Evolutionary conservation across 2,797 vertebrate genomes (phyloP), one percentile per base, ranked within the genome.

Genomic region (Knipowitschia caucasica): DNA sequence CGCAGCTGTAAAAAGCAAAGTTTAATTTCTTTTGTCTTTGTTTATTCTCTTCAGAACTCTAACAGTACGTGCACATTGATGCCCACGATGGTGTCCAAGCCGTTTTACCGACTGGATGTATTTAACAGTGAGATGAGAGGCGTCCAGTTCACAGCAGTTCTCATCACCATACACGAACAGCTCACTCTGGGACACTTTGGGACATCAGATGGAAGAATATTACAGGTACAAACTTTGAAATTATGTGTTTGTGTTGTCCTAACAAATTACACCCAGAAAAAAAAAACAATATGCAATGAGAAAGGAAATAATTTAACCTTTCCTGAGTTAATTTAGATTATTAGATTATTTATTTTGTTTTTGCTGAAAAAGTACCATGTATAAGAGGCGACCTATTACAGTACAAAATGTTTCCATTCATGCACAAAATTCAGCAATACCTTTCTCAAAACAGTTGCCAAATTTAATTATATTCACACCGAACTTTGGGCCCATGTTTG

Each of bases 161-260:
- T 95, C 0, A 88, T 97, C 73, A 95, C 90, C 0, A 77, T 73
- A n/a, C 76, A 88, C 1, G 87, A 76, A n/a, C 63, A 86, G 0
- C 63, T 86, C 71, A 98, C 96, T 0, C 86, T 99, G 63, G 95
- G 92, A 3, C 94, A 98, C 78, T 88, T 98, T 58, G 96, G 96
- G 51, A 98, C 95, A 0, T 86, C 86, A 0, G 88, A 94, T 5
- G 96, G 96, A 38, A 90, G 92, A 7, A 40, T 98, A 36, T 66
- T 98, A 35, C 96, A 99, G 95, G 96, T 94, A 33, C 14, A 23
- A 18, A 17, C 6, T 11, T 26, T 7, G 21, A 40, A 7, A 3
- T 18, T 2, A 9, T 18, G 7, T 36, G 10, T 15, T 7, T 2
- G 31, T 11, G 11, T 8, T 38, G 8, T 38, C 8, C n/a, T n/a